Base-by-base conservation (phyloP, 2,888 invertebrate species). In the Parnassius orleans region DNA sequence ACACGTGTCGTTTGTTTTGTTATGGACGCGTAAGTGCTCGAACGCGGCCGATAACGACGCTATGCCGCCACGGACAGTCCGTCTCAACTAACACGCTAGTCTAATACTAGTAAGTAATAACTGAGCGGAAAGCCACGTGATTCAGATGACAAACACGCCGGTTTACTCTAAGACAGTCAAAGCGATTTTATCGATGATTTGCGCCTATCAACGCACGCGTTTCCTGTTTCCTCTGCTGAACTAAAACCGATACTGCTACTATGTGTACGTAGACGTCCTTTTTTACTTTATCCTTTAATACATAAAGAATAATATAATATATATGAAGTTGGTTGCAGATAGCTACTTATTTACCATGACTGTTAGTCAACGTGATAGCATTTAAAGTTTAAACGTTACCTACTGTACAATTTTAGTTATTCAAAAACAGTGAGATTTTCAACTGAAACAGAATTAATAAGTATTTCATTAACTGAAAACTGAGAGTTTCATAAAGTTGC, bases 51-150 rank as follows among this genome's bases (percentile, higher is more conserved):
- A 84, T 86, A 86, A 84, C 83, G 81, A 81, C 73, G 72, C 69
- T 82, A 74, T 77, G 79, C 81, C 84, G 78, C 81, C 83, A 76
- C 88, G 86, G 75, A 78, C 78, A 76, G 81, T 77, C 80, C 83
- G 83, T 76, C 79, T 77, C 87, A 79, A 90, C 88, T 89, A 87
- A 86, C 86, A 86, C 86, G 83, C 81, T 77, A 81, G 80, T 81
- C 79, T 79, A 77, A 78, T 78, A 67, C 76, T 75, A 74, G 79
- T 83, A 78, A 77, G 83, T 81, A 84, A 84, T 83, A 86, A 83
- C 80, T 81, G 79, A 82, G 77, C 79, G 80, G 83, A 82, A 81
- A 81, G 82, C 85, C 90, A 88, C 88, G 90, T 90, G 90, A 90
- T 86, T 80, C 82, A 78, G 85, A 87, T 87, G 87, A 87, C 87